phyloP scores from a whole-genome alignment of 1,140 invertebrate species.

The Drosophila equinoxialis region DNA sequence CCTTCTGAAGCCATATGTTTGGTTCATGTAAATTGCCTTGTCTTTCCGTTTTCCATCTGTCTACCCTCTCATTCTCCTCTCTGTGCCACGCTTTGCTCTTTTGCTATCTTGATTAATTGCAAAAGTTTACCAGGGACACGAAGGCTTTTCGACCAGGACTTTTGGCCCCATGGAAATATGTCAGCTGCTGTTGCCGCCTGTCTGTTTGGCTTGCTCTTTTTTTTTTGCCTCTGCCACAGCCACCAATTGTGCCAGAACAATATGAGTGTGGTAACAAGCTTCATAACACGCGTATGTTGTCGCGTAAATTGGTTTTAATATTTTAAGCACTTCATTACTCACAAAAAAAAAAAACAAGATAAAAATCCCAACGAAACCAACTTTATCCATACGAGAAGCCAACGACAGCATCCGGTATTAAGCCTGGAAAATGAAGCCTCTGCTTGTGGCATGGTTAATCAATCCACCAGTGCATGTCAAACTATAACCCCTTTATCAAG shows the following conservation, averaged over 20 bases:
- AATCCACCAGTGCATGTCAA: conserved; percentile 20
- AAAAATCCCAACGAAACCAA: background rate
- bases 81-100: conserved; percentile 13
- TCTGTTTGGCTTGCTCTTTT: background rate
- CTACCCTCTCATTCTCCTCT: background rate
- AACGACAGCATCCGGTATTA: conserved; percentile 16
- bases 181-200: conserved; percentile 58
- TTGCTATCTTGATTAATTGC: conserved; percentile 80
- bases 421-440: conserved; percentile 42
- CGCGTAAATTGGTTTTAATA: conserved; percentile 81
- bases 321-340: conserved; percentile 79
- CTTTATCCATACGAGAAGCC: background rate
- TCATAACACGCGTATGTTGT: conserved; percentile 79
- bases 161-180: conserved; percentile 65
- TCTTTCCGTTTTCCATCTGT: conserved; percentile 30
- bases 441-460: conserved; percentile 45
- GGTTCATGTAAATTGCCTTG: conserved; percentile 69
- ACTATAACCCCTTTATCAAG: background rate
- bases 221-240: background rate
- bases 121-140: conserved; percentile 75
- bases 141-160: conserved; percentile 38
- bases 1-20: conserved; percentile 54
- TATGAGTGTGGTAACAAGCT: conserved; percentile 65
- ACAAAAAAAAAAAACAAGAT: background rate
- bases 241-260: conserved; percentile 34